These are phyloP conservation scores for Sorex maritimensis DNA, from an alignment of 2,797 vertebrate genomes.

Conservation along the genomic window DNA sequence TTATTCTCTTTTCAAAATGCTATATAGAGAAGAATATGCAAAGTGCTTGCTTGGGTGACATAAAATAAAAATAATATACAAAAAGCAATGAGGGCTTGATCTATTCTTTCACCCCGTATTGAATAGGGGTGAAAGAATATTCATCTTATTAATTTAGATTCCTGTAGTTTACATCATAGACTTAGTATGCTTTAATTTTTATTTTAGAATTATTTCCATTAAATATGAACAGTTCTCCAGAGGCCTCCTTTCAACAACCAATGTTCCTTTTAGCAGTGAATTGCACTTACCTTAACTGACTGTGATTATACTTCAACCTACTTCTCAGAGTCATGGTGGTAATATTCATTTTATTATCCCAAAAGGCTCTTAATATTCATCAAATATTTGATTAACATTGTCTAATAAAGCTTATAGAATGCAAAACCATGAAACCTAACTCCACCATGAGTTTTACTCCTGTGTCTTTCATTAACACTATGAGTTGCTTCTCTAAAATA, in stretches of 20 bases:
- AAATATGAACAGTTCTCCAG: conserved; percentile 84
- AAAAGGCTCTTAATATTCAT: conserved; percentile 92
- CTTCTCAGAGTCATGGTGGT: conserved; percentile 91
- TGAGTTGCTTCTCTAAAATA: conserved; percentile 91
- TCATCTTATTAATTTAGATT: conserved; percentile 78
- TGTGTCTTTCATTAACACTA: conserved; percentile 91
- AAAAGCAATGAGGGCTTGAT: conserved; percentile 37
- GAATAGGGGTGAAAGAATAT: conserved; percentile 4
- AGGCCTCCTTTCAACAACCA: conserved; percentile 88
- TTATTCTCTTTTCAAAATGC: not conserved
- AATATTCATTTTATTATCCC: conserved; percentile 92
- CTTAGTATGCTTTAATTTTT: conserved; percentile 85
- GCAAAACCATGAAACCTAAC: conserved; percentile 91
- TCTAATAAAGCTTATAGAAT: conserved; percentile 92
- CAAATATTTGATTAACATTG: conserved; percentile 94
- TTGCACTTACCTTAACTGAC: conserved; percentile 92
- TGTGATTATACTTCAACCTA: conserved; percentile 91
- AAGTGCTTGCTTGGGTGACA: conserved; percentile 22
- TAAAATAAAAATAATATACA: conserved; percentile 41
- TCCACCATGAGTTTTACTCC: conserved; percentile 91
- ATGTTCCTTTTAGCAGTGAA: conserved; percentile 91
- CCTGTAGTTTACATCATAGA: conserved; percentile 79
- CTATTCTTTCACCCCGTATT: not conserved
- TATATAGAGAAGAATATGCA: not conserved
- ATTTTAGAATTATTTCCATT: conserved; percentile 83